Conservation (phyloP, 2,797 vertebrate genomes). For the Aplochiton taeniatus region DNA sequence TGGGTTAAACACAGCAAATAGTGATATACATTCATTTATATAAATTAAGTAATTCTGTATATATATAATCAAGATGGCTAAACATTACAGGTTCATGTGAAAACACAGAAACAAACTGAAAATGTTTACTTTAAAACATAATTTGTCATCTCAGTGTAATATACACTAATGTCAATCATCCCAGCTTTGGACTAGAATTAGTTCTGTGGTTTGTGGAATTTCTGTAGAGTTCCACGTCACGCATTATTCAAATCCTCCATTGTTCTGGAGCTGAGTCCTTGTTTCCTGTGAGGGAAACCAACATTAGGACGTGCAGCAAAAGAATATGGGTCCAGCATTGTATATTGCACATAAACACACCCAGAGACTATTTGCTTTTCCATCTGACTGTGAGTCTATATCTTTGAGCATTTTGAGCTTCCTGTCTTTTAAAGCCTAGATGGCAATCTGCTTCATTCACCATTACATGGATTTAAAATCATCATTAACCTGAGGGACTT, state of each 20-base stretch:
- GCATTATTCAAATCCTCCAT: constrained; percentile 63
- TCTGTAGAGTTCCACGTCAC: constrained; percentile 48
- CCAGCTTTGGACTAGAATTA: constrained; percentile 71
- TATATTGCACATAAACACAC: not conserved
- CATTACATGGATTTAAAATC: too few species aligned
- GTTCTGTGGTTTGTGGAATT: constrained; percentile 36
- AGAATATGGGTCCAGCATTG: not conserved
- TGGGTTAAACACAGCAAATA: constrained; percentile 68
- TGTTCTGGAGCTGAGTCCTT: constrained; percentile 67
- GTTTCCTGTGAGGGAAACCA: constrained; percentile 61
- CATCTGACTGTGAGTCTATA: too few species aligned
- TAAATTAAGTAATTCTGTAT: constrained; percentile 71
- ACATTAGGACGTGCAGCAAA: not conserved
- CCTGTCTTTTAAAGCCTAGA: too few species aligned
- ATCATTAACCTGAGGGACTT: too few species aligned
- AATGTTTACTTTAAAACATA: constrained; percentile 75
- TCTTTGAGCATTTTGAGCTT: not conserved
- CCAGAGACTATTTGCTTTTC: too few species aligned
- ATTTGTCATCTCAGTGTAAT: constrained; percentile 77
- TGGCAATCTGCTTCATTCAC: too few species aligned
- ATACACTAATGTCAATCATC: constrained; percentile 77
- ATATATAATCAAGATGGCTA: constrained; percentile 60
- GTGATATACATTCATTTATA: constrained; percentile 76
- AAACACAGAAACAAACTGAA: constrained; percentile 65
- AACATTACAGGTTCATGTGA: constrained; percentile 71